Evolutionary conservation across 2,797 vertebrate species (phyloP), one percentile per base, ranked within the genome.

Genomic region (Oryzias sinensis): DNA sequence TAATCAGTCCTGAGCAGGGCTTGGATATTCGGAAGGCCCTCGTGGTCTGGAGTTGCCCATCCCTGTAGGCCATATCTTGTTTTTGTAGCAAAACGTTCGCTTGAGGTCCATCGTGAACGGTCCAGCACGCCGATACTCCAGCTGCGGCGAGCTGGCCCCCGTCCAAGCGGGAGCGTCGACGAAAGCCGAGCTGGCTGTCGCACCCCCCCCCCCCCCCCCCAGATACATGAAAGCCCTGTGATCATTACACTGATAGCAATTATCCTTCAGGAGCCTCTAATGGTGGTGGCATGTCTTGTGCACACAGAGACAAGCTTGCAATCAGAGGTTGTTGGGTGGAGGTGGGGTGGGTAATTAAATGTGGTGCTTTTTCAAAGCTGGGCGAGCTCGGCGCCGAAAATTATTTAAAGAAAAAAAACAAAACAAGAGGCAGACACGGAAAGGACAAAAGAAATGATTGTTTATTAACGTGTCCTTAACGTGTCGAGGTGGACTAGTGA

Each of bases 161-260:
- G 88, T 88, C 88, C 87, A 90, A 86, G 81, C 76, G 49, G 57
- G 62, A 80, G 72, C 76, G 5, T 70, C 69, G 84, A 88, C 83
- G 88, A 88, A 86, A 89, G 88, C 85, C 82, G 87, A 86, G 83
- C 88, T 86, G 80, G 88, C 87, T 88, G 88, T 87, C 85, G 82
- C 86, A 84, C 77, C 18, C 18, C 18, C 18, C 20, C 20, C 20
- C 1, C 20, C 20, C 20, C 20, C 20, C 76, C 74, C 5, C 66
- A 48, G 80, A 77, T 81, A 88, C 85, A 87, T 84, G 85, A 87
- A 86, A 89, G 87, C 76, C 52, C 79, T 87, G 81, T 85, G 88
- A 89, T 90, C 84, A 83, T 87, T 88, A 85, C 85, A 89, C 80
- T 84, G 87, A 89, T 89, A 88, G 87, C 86, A 88, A 89, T 88